Base-by-base conservation (phyloP, 2,888 invertebrate genomes). In the Hypomecis punctinalis region DNA sequence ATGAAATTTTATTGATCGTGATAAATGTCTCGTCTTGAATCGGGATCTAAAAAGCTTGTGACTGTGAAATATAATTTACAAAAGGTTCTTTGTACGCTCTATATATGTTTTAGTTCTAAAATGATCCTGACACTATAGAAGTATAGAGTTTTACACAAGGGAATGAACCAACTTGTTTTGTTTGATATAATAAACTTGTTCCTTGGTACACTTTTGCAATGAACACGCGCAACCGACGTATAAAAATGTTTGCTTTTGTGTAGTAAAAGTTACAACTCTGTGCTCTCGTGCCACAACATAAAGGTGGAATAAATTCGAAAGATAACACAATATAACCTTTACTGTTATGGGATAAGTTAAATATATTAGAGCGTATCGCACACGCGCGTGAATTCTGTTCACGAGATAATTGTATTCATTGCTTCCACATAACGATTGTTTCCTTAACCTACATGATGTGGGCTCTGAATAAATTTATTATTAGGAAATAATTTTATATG, bases 361-460 rank as follows among this genome's bases (percentile, higher is more conserved):
- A 36, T 5, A 39, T 46, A 53, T 37, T 51, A 37, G 9, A 51
- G 56, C 51, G 51, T 64, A 63, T 67, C 69, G 66, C 69, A 62
- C 63, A 56, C 60, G 55, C 49, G 68, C 64, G 63, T 61, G 66
- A 69, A 67, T 63, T 62, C 62, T 66, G 54, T 63, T 68, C 46
- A 11, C 49, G 61, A 71, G 63, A 69, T 71, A 66, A 69, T 69
- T 67, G 63, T 67, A 52, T 69, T 67, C 57, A 58, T 71, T 62
- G 62, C 60, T 62, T 55, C 59, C 56, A 57, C 49, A 36, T 59
- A 53, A 33, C 53, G 23, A 48, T 40, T 48, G 54, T 66, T 64
- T 51, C 52, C 61, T 62, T 53, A 33, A 46, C 10, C 36, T 40
- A 46, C 35, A 39, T 39, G 33, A 63, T 63, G 59, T 63, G 63